Evolutionary conservation across 2,797 vertebrate genomes (phyloP).

Genomic region (Poecilia gillii): DNA sequence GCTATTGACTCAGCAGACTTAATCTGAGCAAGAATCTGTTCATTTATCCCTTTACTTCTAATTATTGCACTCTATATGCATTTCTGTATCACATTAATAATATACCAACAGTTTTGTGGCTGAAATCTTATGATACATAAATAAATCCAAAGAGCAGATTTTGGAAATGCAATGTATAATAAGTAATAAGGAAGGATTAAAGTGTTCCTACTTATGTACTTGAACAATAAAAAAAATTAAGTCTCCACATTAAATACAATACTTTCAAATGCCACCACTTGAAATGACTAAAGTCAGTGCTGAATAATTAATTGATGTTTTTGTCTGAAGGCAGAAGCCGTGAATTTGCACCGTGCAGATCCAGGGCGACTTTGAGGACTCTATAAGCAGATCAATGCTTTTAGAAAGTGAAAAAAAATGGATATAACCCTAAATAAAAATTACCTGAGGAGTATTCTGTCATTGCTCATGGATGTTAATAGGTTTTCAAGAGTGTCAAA

Average conservation of each 20-base stretch:
- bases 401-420: background rate
- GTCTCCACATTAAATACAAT: background rate
- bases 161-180: background rate
- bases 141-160: background rate
- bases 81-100: background rate
- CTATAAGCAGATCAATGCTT: background rate
- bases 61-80: background rate
- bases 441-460: background rate
- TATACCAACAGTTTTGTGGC: background rate
- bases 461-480: slow-evolving; percentile 15
- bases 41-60: background rate
- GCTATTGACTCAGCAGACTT: background rate
- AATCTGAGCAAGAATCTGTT: background rate
- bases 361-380: background rate
- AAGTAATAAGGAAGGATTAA: background rate
- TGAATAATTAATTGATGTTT: background rate
- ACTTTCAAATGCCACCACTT: background rate
- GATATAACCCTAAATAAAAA: background rate
- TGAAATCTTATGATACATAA: background rate
- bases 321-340: background rate
- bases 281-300: background rate
- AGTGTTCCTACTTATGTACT: background rate
- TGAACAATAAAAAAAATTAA: background rate
- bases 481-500: slow-evolving; percentile 14
- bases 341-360: background rate